Percentiles rank a stretch among this genome's conserved stretches.
Conservation (phyloP, 2,797 vertebrate species). For the Falco berigora region DNA sequence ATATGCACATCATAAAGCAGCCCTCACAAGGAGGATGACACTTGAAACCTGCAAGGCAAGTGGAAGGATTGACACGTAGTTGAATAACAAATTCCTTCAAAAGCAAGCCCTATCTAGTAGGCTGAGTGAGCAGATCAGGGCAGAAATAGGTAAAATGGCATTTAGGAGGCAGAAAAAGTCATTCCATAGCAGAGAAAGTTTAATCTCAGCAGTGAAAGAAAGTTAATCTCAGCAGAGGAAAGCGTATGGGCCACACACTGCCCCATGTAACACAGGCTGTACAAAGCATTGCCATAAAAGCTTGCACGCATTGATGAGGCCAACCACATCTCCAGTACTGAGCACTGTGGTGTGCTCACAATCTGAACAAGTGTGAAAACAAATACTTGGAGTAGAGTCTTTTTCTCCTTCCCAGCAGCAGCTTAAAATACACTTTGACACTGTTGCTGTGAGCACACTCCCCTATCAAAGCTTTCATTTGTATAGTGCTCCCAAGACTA, state of each 20-base stretch:
- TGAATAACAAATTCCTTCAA: background rate
- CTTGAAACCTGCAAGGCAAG: background rate
- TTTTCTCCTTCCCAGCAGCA: background rate
- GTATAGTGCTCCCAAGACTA: background rate
- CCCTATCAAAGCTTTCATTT: background rate
- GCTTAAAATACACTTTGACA: background rate
- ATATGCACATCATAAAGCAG: background rate
- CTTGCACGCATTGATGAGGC: background rate
- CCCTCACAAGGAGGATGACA: background rate
- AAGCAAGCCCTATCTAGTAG: background rate
- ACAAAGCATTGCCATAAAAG: background rate
- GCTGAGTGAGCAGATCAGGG: background rate
- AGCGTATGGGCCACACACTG: rapidly evolving
- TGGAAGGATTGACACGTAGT: background rate
- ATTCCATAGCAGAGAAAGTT: background rate
- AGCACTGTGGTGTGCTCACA: background rate
- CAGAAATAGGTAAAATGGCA: background rate
- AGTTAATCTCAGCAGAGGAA: background rate
- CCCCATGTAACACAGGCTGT: background rate
- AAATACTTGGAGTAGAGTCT: background rate
- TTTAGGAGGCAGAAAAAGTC: background rate
- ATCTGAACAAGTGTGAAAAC: background rate
- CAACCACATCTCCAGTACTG: background rate
- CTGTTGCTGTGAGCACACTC: rapidly evolving
- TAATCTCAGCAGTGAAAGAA: background rate